Evolutionary conservation across 1,140 invertebrate species (phyloP), one percentile per base, ranked within the genome.

Genomic region (Drosophila sp.): DNA sequence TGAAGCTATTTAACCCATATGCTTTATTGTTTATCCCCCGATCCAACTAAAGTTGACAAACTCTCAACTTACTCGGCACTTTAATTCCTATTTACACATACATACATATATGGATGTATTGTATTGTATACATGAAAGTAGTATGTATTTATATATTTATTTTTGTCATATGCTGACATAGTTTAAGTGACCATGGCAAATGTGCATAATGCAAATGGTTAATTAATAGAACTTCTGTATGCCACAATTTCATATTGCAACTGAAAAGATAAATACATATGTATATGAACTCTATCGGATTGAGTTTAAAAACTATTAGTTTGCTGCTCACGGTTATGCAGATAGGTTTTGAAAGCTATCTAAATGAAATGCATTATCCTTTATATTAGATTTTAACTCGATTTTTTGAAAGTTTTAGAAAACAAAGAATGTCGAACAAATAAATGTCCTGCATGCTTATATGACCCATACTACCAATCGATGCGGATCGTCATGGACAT

Each of bases 161-260:
- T 62, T 70, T 68, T 17, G 17, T 86, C 41, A 60, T 76, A 70
- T 76, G 79, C 86, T 86, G 75, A 87, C 79, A 76, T 56, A 70
- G 79, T 79, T 87, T 79, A 87, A 79, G 79, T 76, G 83, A 68
- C 75, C 82, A 62, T 70, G 62, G 63, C 70, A 84, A 70, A 70
- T 76, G 47, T 73, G 64, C 64, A 76, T 68, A 64, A 60, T 87
- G 87, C 67, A 79, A 87, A 86, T 82, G 66, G 71, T 79, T 87
- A 82, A 87, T 86, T 87, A 82, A 82, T 87, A 82, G 68, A 86
- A 86, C 79, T 66, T 81, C 66, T 60, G 56, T 57, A 40, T 32
- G 32, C 35, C 56, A 44, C 30, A 66, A 73, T 55, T 55, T 62
- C 54, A 66, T 33, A 25, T 57, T 58, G 30, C 50, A 33, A 8